Conservation (phyloP, 2,797 vertebrate genomes). For the Spinibarbus caldwelli region DNA sequence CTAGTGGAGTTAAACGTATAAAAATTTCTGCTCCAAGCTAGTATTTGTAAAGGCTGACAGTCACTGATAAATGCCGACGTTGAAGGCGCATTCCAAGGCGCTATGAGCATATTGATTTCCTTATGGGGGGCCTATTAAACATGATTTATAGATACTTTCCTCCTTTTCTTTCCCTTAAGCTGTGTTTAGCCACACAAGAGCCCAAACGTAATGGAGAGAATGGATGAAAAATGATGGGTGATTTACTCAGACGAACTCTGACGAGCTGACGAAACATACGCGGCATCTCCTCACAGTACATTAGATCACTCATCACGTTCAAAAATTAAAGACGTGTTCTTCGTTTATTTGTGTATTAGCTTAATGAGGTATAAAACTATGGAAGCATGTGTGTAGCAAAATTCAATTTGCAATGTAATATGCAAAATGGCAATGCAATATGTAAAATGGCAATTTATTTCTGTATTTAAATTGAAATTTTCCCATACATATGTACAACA, state of each 20-base stretch:
- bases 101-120: conserved; percentile 69
- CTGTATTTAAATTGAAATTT: too few relatives aligned
- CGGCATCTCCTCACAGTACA: not conserved
- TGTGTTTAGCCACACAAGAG: conserved; percentile 59
- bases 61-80: conserved; percentile 62
- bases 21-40: conserved; percentile 45
- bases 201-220: conserved; percentile 59
- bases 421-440: too few relatives aligned
- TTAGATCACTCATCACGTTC: conserved; percentile 21
- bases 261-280: conserved; percentile 28
- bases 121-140: conserved; percentile 68
- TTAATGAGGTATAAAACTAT: conserved; percentile 47
- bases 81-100: conserved; percentile 57
- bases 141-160: conserved; percentile 66
- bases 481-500: too few relatives aligned
- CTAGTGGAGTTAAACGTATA: conserved; percentile 43
- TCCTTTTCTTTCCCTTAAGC: conserved; percentile 58
- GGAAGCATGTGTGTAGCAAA: too few relatives aligned
- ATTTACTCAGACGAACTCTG: conserved; percentile 57
- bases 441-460: too few relatives aligned
- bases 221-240: conserved; percentile 50
- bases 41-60: conserved; percentile 42
- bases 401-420: too few relatives aligned
- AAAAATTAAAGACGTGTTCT: conserved; percentile 42
- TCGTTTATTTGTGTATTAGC: conserved; percentile 45